Evolutionary conservation across 2,797 vertebrate genomes (phyloP), one percentile per base, ranked within the genome.

Genomic region (Chaunax sp.): DNA sequence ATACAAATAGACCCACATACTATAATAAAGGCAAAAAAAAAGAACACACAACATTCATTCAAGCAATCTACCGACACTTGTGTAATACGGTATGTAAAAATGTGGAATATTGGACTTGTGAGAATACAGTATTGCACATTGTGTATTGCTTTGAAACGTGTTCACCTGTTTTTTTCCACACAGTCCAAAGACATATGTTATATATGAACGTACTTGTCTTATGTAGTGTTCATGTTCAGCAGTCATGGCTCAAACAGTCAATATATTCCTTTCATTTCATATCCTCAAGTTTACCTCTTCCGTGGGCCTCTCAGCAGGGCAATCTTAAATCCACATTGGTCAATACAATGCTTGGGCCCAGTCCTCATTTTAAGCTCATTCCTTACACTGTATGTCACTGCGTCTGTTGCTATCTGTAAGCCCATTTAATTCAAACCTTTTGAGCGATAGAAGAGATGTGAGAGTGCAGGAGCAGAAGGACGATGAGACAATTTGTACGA

Each of bases 401-500:
- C 55, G 35, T 49, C 35, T 41, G 53, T 26, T 60, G 68, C 69
- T 59, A 50, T 66, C 64, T 68, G 13, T 26, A 45, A 63, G 64
- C 64, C 43, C 28, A 64, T 76, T 69, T 59, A 59, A 70, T 60
- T 69, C 35, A 49, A 81, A 69, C 56, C 75, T 82, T 58, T 78
- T 52, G 67, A 67, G 54, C 22, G 33, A 70, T 18, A 57, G 72
- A 67, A 47, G 78, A 65, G 69, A 70, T 45, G 72, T 35, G 67
- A 68, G 75, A 69, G 73, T 58, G 84, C 75, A 23, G 70, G 63
- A 84, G 81, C 56, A 82, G 89, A 90, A 85, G 87, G 86, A 88
- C 79, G 66, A 87, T 6, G 46, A 82, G 83, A 86, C 88, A 88
- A 89, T 90, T 89, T 90, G 81, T 87, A 56, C 80, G 60, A 90